These are phyloP conservation scores for Papio anubis DNA, from an alignment of 2,113 vertebrate genomes.

Conservation along the genomic window DNA sequence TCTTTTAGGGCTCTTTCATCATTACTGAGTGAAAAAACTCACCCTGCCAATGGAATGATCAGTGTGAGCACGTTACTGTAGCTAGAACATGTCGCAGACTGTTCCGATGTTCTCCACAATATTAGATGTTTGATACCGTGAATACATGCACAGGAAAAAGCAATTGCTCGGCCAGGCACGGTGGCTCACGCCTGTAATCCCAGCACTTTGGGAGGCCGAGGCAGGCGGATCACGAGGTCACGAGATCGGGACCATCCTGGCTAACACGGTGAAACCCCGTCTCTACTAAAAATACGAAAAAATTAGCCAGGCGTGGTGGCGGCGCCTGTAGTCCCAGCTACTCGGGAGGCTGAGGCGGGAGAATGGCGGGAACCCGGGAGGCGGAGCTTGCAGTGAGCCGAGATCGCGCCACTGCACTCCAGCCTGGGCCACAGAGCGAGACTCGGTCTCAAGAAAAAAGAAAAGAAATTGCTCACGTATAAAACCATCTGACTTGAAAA, in stretches of 20 bases:
- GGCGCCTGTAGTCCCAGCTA: too few species aligned
- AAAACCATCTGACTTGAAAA: not conserved
- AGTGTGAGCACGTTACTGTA: not conserved
- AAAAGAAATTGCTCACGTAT: not conserved
- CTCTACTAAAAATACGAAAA: too few species aligned
- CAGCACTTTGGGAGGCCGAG: too few species aligned
- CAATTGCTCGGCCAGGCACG: not conserved
- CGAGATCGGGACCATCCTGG: too few species aligned
- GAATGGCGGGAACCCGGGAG: fast-evolving
- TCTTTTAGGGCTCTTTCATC: not conserved
- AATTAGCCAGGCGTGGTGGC: fast-evolving
- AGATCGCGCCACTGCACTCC: fast-evolving
- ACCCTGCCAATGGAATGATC: fast-evolving
- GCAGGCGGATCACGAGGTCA: too few species aligned
- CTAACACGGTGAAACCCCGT: too few species aligned
- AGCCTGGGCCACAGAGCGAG: too few species aligned
- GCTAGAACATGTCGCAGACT: too few species aligned
- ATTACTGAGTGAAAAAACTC: not conserved
- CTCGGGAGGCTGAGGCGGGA: too few species aligned
- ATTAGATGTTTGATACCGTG: not conserved
- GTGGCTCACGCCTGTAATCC: too few species aligned
- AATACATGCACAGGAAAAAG: not conserved
- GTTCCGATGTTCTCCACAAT: fast-evolving
- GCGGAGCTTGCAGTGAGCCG: too few species aligned
- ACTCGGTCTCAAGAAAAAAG: too few species aligned